These are phyloP conservation scores for Drosophila kurseongensis DNA, from an alignment of 1,140 invertebrate species.

Conservation along the genomic window DNA sequence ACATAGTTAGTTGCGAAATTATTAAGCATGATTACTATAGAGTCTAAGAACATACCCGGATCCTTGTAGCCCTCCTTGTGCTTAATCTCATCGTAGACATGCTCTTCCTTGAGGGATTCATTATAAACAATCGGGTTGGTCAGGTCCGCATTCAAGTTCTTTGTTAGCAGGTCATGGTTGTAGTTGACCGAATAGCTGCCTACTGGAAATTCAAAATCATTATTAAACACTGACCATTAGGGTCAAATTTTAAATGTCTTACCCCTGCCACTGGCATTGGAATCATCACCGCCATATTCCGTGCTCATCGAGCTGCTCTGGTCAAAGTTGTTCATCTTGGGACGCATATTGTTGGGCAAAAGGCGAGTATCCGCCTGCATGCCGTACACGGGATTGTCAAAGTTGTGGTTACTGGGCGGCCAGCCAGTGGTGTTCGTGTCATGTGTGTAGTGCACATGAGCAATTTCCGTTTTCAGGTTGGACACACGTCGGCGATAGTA, in stretches of 20 bases:
- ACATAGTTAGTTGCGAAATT: conserved; percentile 37
- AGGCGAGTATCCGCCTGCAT: conserved; percentile 88
- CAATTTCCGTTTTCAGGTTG: conserved; percentile 93
- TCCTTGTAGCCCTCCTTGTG: conserved; percentile 88
- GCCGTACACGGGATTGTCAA: conserved; percentile 96
- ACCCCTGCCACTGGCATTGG: conserved; percentile 80
- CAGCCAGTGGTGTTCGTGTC: conserved; percentile 87
- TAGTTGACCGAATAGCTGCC: conserved; percentile 85
- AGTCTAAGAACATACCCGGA: conserved; percentile 80
- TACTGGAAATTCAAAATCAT: conserved; percentile 71
- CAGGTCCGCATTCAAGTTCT: conserved; percentile 93
- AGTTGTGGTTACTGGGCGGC: conserved; percentile 92
- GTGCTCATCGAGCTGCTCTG: conserved; percentile 46
- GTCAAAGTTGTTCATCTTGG: conserved; percentile 85
- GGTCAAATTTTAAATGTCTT: not conserved
- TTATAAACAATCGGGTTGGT: conserved; percentile 95
- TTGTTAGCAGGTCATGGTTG: conserved; percentile 87
- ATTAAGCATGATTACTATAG: not conserved
- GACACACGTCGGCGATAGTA: conserved; percentile 92
- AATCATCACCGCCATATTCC: conserved; percentile 73
- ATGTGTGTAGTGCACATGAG: conserved; percentile 95
- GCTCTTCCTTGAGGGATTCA: conserved; percentile 89
- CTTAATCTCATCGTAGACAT: conserved; percentile 96
- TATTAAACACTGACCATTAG: not conserved
- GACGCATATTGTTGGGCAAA: conserved; percentile 87